A percentile compares a stretch with the other conserved stretches of the same genome.
Conservation (phyloP, 1,140 invertebrate species). For the Tyrophagus putrescentiae region DNA sequence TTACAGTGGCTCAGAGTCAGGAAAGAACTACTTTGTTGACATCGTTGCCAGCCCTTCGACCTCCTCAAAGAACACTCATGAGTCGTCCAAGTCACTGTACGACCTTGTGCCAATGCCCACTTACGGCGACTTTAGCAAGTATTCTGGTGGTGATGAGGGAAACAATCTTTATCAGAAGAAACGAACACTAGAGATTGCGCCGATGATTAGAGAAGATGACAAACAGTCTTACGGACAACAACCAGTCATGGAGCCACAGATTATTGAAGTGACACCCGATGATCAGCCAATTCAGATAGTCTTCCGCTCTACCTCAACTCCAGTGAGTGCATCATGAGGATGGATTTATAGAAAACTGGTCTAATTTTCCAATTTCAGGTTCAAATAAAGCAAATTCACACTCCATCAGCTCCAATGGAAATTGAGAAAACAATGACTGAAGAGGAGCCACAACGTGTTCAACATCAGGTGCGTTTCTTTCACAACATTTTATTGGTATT, state of each 20-base stretch:
- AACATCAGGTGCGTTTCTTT: constrained; percentile 1
- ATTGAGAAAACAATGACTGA: constrained; percentile 2
- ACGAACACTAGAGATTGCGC: constrained; percentile 1
- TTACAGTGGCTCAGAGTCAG: too few relatives aligned
- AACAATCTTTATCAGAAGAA: background rate
- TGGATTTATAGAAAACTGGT: too few relatives aligned
- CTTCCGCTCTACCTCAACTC: constrained; percentile 7
- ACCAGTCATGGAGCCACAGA: constrained; percentile 13
- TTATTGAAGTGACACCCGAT: constrained; percentile 12
- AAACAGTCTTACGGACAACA: background rate
- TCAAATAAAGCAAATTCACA: constrained; percentile 8
- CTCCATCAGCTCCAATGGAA: background rate
- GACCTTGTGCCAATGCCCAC: constrained; percentile 8
- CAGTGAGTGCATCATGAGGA: too few relatives aligned
- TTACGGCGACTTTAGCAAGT: constrained; percentile 5
- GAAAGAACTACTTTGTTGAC: background rate
- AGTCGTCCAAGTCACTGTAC: background rate
- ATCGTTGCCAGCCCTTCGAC: background rate
- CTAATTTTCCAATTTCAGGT: too few relatives aligned
- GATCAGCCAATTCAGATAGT: constrained; percentile 8
- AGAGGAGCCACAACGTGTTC: constrained; percentile 13
- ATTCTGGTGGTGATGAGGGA: background rate
- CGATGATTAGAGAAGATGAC: constrained; percentile 3
- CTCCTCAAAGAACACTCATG: background rate
- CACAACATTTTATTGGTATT: too few relatives aligned